A percentile compares a stretch with the other conserved stretches of the same genome.
These are phyloP conservation scores for Apolygus lucorum DNA, from an alignment of 1,140 invertebrate genomes.

Conservation along the genomic window DNA sequence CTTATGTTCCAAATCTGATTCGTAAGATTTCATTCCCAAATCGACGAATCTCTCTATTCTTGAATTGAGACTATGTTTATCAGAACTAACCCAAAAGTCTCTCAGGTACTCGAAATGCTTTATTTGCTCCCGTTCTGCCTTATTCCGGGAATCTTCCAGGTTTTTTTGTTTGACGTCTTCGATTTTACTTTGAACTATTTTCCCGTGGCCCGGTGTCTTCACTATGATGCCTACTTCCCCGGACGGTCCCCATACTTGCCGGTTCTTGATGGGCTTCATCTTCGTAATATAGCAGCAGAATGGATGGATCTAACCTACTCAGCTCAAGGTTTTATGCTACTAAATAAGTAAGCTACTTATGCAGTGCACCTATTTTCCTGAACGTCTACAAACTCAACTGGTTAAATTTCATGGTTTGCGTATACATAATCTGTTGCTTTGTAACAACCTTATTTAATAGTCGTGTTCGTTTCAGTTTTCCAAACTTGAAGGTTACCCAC, in stretches of 20 bases:
- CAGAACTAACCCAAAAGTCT: background rate
- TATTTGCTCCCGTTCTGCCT: background rate
- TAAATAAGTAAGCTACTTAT: too few species aligned
- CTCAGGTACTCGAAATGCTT: background rate
- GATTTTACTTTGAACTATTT: background rate
- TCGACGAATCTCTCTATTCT: background rate
- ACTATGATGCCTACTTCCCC: background rate
- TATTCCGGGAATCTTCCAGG: background rate
- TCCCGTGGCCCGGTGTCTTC: background rate
- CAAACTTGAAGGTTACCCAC: too few species aligned
- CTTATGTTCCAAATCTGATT: background rate
- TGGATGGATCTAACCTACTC: too few species aligned
- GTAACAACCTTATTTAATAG: too few species aligned
- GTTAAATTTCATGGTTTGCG: too few species aligned
- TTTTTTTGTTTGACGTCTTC: background rate
- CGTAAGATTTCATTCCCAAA: background rate
- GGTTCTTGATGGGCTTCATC: too few species aligned
- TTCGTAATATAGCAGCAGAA: too few species aligned
- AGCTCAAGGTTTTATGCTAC: too few species aligned
- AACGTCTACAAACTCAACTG: too few species aligned
- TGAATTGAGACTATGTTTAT: background rate
- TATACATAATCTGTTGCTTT: too few species aligned
- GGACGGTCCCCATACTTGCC: background rate
- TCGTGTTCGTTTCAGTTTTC: too few species aligned
- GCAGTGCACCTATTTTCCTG: too few species aligned